These are phyloP conservation scores for Gila robusta DNA, from an alignment of 2,797 vertebrate genomes.

Conservation along the genomic window DNA sequence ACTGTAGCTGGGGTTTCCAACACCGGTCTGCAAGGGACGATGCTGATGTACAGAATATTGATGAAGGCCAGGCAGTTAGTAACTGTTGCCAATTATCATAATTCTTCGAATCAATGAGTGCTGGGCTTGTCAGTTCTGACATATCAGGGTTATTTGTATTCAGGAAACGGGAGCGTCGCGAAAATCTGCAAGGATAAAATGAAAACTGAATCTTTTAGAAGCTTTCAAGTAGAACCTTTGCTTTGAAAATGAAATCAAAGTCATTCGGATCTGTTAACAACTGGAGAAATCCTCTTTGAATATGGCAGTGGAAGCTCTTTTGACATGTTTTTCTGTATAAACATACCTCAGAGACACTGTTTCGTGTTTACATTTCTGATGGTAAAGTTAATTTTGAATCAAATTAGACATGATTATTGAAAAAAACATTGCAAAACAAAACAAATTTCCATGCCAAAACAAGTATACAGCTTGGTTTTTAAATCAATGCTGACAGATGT, in stretches of 20 bases:
- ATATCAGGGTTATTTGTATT: conserved; percentile 31
- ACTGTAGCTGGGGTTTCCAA: conserved; percentile 2
- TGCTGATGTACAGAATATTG: conserved; percentile 47
- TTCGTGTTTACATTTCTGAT: not conserved
- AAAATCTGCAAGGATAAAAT: conserved; percentile 33
- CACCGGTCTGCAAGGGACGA: not conserved
- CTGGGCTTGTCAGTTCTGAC: conserved; percentile 43
- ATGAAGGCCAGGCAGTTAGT: conserved; percentile 36
- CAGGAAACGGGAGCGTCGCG: not conserved
- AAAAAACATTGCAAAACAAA: conserved; percentile 36
- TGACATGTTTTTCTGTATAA: not conserved
- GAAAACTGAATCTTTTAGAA: not conserved
- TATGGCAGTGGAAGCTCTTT: conserved; percentile 11
- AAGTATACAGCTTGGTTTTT: conserved; percentile 42
- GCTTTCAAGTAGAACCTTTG: conserved; percentile 26
- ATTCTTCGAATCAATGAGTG: conserved; percentile 28
- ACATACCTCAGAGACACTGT: not conserved
- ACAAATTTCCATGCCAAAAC: conserved; percentile 26
- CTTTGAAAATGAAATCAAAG: conserved; percentile 39
- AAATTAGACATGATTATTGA: conserved; percentile 18
- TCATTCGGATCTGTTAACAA: conserved; percentile 26
- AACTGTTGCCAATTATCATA: conserved; percentile 47
- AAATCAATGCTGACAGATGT: conserved; percentile 50
- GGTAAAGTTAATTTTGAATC: conserved; percentile 8
- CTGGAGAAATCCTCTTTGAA: conserved; percentile 32